Conservation (phyloP, 2,797 vertebrate species). For the Octomys mimax region DNA sequence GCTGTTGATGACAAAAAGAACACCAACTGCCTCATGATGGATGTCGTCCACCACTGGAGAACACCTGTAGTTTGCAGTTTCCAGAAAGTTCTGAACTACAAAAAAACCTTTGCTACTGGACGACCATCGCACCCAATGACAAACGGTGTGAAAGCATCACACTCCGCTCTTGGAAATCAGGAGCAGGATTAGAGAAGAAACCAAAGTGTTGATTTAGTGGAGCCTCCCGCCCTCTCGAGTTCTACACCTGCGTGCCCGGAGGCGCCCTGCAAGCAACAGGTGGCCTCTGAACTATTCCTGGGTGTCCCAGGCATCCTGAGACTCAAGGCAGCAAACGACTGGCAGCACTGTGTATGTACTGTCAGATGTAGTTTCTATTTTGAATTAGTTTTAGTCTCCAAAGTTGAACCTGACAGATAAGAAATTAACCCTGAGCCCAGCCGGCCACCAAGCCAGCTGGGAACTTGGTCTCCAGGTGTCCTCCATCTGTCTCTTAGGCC, state of each 20-base stretch:
- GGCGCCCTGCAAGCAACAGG: background rate
- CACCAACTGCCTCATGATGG: background rate
- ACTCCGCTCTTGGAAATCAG: background rate
- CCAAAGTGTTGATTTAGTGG: background rate
- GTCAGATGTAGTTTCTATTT: background rate
- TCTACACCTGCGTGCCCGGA: background rate
- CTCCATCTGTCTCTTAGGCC: background rate
- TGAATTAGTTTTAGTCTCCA: constrained; percentile 35
- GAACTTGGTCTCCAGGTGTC: background rate
- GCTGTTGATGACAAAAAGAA: constrained; percentile 7
- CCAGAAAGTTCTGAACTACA: constrained; percentile 1
- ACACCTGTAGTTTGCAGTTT: background rate
- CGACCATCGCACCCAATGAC: background rate
- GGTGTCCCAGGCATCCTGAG: background rate
- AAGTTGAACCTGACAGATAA: background rate
- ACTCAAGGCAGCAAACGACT: background rate
- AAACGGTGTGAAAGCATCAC: background rate
- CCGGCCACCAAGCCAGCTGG: too few species aligned
- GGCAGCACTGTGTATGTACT: background rate
- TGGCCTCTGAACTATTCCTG: background rate
- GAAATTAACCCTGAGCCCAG: background rate
- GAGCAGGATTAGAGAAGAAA: background rate
- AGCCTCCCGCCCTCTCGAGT: background rate
- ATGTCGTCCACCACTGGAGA: background rate
- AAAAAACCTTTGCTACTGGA: background rate